These are phyloP conservation scores for Nomada goodeniana DNA, from an alignment of 2,888 invertebrate species.

Conservation along the genomic window DNA sequence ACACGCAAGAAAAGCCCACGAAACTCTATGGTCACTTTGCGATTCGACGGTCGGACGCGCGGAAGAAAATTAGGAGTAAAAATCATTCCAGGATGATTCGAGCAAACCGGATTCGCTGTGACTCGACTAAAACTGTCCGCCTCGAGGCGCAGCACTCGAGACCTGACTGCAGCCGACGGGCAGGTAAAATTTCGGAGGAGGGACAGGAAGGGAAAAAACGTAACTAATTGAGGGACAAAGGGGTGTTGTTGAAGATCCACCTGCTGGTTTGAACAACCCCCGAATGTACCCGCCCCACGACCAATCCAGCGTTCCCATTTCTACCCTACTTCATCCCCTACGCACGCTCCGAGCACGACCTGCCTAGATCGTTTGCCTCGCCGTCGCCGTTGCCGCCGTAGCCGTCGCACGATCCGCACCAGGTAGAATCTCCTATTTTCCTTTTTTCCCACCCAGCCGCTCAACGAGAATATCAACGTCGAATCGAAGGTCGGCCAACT, in stretches of 20 bases:
- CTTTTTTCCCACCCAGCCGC: too few species aligned
- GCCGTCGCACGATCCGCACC: not conserved
- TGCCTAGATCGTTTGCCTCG: slow-evolving; percentile 20
- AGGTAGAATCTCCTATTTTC: too few species aligned
- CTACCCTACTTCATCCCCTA: slow-evolving; percentile 68
- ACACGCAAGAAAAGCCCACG: not conserved
- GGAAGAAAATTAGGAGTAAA: slow-evolving; percentile 20
- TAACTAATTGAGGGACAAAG: slow-evolving; percentile 80
- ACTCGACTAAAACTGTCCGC: slow-evolving; percentile 57
- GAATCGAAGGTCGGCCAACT: too few species aligned
- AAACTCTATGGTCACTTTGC: not conserved
- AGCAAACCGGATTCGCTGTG: slow-evolving; percentile 47
- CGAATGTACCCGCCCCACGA: slow-evolving; percentile 77
- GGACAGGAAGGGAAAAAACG: slow-evolving; percentile 68
- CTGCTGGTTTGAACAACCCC: slow-evolving; percentile 76
- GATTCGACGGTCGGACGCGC: not conserved
- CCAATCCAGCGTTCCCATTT: slow-evolving; percentile 76
- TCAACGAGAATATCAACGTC: too few species aligned
- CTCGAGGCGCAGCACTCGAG: slow-evolving; percentile 58
- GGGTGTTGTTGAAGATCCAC: slow-evolving; percentile 79
- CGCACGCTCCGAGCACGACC: slow-evolving; percentile 63
- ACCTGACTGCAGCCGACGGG: slow-evolving; percentile 66
- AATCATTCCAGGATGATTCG: slow-evolving; percentile 42
- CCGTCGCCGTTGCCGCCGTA: slow-evolving; percentile 11
- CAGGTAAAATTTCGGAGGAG: slow-evolving; percentile 72